Evolutionary conservation across 2,797 vertebrate species (phyloP), one percentile per base, ranked within the genome.

Genomic region (Tokudaia muenninki): DNA sequence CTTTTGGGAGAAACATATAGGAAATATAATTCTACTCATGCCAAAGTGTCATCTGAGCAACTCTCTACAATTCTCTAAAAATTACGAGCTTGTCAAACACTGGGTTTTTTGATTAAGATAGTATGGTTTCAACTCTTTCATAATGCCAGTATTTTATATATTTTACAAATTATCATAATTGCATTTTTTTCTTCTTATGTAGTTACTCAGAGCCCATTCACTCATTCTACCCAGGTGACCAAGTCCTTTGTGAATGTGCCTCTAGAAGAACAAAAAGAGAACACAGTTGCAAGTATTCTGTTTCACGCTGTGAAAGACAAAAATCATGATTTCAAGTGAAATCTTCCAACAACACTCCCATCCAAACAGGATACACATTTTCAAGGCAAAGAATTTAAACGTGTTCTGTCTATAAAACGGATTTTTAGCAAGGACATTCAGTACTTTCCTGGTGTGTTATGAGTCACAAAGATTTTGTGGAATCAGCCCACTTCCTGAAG

Each of bases 111-210:
- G 47, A 67, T 82, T 83, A 59, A 80, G 67, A 87, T 52, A 70
- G 14, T 61, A 21, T 75, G 55, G 80, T 97, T 72, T 83, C 21
- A 91, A 77, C 13, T 93, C 79, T 72, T 31, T 67, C 44, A 3
- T 79, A 72, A 63, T 74, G 44, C 44, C 52, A 78, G 47, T 72
- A 7, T 95, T 89, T 59, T 41, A 65, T n/a, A 52, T 55, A 83
- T 78, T 83, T 87, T 63, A 41, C 92, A 88, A 94, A 96, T 86
- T 74, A 44, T 9, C 81, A 55, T 96, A 78, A 91, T 89, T 34
- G 26, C 31, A 63, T 80, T 81, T 80, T 8, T 89, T 86, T 92
- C 50, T 77, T 92, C 17, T 3, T 67, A 29, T 63, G 44, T 57
- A 57, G 77, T 88, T 72, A n/a, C 70, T 72, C 61, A 44, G 55